Conservation (phyloP, 1,140 invertebrate species). For the Reticulitermes speratus region DNA sequence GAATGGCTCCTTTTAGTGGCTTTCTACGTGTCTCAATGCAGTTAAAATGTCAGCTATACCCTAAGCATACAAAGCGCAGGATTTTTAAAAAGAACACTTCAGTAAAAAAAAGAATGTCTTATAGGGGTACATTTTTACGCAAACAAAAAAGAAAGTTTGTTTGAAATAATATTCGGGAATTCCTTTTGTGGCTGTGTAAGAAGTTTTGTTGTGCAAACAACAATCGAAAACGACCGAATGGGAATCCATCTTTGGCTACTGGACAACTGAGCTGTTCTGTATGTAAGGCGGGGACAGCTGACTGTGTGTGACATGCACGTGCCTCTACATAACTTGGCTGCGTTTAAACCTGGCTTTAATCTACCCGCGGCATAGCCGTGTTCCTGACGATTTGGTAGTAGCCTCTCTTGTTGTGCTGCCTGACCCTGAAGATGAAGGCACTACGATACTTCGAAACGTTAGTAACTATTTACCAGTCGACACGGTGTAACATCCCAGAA, state of each 20-base stretch:
- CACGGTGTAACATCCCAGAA: no score
- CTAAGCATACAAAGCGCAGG: conserved; percentile 5
- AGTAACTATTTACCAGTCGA: no score
- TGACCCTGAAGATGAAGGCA: no score
- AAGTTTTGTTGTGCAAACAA: conserved; percentile 13
- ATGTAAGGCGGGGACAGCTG: not conserved
- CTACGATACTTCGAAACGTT: no score
- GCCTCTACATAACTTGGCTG: not conserved
- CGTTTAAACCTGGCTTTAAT: not conserved
- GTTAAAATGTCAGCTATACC: conserved; percentile 13
- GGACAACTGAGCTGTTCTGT: conserved; percentile 17
- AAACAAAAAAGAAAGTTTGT: conserved; percentile 9
- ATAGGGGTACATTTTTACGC: conserved; percentile 15
- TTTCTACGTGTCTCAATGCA: conserved; percentile 11
- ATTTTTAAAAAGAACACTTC: not conserved
- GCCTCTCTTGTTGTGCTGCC: no score
- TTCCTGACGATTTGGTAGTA: no score
- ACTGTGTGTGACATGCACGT: not conserved
- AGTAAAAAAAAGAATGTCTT: not conserved
- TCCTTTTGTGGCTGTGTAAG: conserved; percentile 3
- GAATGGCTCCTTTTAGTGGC: not conserved
- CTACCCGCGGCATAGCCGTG: not conserved
- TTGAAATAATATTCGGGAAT: conserved; percentile 9
- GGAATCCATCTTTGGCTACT: not conserved
- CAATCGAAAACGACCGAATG: not conserved